Evolutionary conservation across 37 sponge, comb jelly and placozoan species (phyloP), one percentile per base, ranked within the genome.

Genomic region (Beroe ovata): DNA sequence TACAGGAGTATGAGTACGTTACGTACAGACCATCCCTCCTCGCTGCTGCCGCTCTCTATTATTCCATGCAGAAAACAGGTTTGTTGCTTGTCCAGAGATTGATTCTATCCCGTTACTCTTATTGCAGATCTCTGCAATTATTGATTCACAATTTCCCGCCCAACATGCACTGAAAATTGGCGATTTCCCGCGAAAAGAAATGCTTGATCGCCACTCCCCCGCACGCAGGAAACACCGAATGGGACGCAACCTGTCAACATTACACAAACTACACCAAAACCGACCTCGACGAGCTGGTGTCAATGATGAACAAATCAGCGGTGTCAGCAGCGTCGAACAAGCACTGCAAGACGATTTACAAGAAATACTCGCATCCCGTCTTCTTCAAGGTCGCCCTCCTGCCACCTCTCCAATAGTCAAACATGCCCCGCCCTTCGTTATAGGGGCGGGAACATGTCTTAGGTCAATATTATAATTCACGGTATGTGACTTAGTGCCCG

Each of bases 1-100:
- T 99, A 3, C 99, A 96, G 71, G 96, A 96, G 29, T 96, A 99
- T 71, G 40, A 91, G 54, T 95, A 95, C 92, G 92, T 95, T 18
- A 60, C 71, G 0, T 81, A 64, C n/a, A 90, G 93, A 38, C 94
- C 99, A 0, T 96, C 96, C 0, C 64, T 38, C 4, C 60, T 99
- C 0, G 99, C 99, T 35, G 93, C 95, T n/a, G 91, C 88, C 66
- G 89, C 94, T 38, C 96, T 99, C 92, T 94, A 92, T 89, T 92
- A 96, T 32, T 92, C 99, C 0, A 90, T 96, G 21, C 58, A 94
- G 33, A 99, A 96, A 95, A 93, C 28, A 62, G 63, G 63, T 62
- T n/a, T n/a, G n/a, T n/a, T n/a, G n/a, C n/a, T n/a, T n/a, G n/a
- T n/a, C n/a, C n/a, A n/a, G n/a, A n/a, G n/a, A n/a, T n/a, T n/a